Evolutionary conservation across 2,888 invertebrate genomes (phyloP).

Genomic region (Pandemis corylana): DNA sequence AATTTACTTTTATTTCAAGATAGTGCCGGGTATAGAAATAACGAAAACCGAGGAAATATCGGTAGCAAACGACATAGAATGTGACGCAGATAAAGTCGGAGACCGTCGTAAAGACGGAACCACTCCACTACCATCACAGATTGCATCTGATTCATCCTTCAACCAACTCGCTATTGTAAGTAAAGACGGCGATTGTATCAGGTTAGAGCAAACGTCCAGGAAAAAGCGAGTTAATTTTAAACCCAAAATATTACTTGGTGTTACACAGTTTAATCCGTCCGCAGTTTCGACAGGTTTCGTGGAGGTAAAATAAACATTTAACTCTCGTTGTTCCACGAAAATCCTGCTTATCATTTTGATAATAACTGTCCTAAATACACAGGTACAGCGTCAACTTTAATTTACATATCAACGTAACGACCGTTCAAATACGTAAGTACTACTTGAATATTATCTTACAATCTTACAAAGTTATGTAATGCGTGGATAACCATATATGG

Average conservation of each 20-base stretch:
- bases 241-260: neutral
- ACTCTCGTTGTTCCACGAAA: no score
- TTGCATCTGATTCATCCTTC: slow-evolving; percentile 13
- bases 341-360: no score
- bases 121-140: slow-evolving; percentile 9
- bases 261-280: neutral
- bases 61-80: slow-evolving; percentile 9
- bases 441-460: no score
- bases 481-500: no score
- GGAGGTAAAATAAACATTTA: neutral
- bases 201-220: neutral
- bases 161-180: slow-evolving; percentile 5
- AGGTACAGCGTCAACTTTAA: no score
- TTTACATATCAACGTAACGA: no score
- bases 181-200: slow-evolving; percentile 2
- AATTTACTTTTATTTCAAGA: slow-evolving; percentile 7
- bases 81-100: slow-evolving; percentile 5
- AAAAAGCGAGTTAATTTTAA: neutral
- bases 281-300: neutral
- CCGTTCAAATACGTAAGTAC: no score
- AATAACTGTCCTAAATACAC: no score
- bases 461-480: no score
- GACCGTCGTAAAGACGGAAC: slow-evolving; percentile 8
- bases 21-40: neutral
- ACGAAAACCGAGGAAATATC: slow-evolving; percentile 13